Evolutionary conservation across 2,888 invertebrate genomes (phyloP).

Genomic region (Drosophila atripex): DNA sequence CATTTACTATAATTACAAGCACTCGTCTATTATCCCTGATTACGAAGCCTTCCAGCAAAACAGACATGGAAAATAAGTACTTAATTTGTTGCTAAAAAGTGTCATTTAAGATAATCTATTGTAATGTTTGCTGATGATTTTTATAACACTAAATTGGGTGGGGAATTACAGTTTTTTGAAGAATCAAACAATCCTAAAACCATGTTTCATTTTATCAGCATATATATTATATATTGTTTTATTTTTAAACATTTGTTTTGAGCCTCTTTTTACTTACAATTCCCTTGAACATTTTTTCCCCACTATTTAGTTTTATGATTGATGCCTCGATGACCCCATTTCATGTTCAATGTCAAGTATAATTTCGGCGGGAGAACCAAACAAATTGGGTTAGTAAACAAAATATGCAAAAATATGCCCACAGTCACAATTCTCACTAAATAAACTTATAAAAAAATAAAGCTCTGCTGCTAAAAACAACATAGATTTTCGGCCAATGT

Average conservation of each 20-base stretch:
- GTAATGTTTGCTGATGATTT: slow-evolving; percentile 23
- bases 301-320: slow-evolving; percentile 4
- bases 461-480: slow-evolving; percentile 15
- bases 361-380: slow-evolving; percentile 63
- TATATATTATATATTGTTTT: not conserved
- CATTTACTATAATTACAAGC: slow-evolving; percentile 33
- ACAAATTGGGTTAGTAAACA: slow-evolving; percentile 66
- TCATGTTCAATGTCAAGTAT: slow-evolving; percentile 70
- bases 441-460: slow-evolving; percentile 27
- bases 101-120: slow-evolving; percentile 16
- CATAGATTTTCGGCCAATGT: slow-evolving; percentile 1
- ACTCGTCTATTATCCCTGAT: slow-evolving; percentile 32
- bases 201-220: too few species aligned
- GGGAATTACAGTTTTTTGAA: not conserved
- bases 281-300: not conserved
- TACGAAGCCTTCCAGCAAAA: slow-evolving; percentile 15
- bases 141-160: not conserved
- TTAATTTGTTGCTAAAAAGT: slow-evolving; percentile 8
- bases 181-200: not conserved
- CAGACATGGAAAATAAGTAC: slow-evolving; percentile 9
- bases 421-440: slow-evolving; percentile 8
- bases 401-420: slow-evolving; percentile 51
- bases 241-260: not conserved
- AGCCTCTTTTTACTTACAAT: too few species aligned
- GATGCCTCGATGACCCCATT: slow-evolving; percentile 31